Conservation (phyloP, 1,140 invertebrate species). For the Galleria mellonella region DNA sequence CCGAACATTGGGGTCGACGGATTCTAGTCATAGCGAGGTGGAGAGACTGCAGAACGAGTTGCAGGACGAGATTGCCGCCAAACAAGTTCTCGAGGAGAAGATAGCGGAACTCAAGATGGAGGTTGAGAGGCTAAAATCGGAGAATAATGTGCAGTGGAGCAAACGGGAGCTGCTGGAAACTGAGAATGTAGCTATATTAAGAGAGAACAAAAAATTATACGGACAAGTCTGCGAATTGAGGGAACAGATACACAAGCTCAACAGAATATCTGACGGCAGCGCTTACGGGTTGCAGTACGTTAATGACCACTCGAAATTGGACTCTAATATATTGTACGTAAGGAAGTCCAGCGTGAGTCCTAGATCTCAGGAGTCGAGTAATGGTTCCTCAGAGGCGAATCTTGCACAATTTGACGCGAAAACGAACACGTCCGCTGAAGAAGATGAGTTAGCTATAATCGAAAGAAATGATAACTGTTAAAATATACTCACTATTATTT, state of each 20-base stretch:
- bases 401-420: conserved; percentile 46
- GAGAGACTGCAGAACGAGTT: conserved; percentile 61
- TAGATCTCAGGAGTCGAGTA: conserved; percentile 58
- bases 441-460: conserved; percentile 60
- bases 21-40: conserved; percentile 65
- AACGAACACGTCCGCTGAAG: conserved; percentile 60
- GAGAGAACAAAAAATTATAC: conserved; percentile 92
- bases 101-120: conserved; percentile 89
- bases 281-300: conserved; percentile 37
- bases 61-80: conserved; percentile 64
- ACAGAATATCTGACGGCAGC: conserved; percentile 61
- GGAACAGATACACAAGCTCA: conserved; percentile 72
- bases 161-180: conserved; percentile 92
- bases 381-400: conserved; percentile 58
- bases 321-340: conserved; percentile 56
- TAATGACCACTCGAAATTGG: conserved; percentile 36
- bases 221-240: conserved; percentile 88
- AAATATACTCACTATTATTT: not conserved
- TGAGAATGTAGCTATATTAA: conserved; percentile 89
- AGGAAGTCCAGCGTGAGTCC: conserved; percentile 57
- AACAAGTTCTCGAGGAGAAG: conserved; percentile 62
- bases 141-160: conserved; percentile 95
- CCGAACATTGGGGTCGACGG: conserved; percentile 56
- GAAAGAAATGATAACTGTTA: conserved; percentile 38
- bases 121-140: conserved; percentile 88